Percentiles rank a stretch among this genome's conserved stretches.
Conservation (phyloP, 2,797 vertebrate genomes). For the Phalanger gymnotis region DNA sequence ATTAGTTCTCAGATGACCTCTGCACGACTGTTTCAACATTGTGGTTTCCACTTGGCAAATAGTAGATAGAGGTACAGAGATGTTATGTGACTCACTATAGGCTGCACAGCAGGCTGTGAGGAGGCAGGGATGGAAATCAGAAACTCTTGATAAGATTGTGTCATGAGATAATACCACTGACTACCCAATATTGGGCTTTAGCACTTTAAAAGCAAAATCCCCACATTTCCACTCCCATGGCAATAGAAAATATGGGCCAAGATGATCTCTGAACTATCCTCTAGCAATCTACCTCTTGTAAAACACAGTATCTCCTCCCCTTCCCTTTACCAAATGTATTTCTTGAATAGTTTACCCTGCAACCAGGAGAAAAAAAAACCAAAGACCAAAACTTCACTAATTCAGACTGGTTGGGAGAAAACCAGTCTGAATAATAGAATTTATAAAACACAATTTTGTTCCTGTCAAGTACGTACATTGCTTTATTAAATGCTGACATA, state of each 20-base stretch:
- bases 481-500: slow-evolving; percentile 62
- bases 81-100: not conserved
- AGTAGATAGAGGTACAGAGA: not conserved
- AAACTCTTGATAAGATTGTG: not conserved
- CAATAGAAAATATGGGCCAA: not conserved
- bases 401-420: not conserved
- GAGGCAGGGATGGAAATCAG: not conserved
- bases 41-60: not conserved
- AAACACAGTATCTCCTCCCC: not conserved
- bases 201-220: not conserved
- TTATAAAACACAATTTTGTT: not conserved
- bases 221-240: not conserved
- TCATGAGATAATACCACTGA: not conserved
- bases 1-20: not conserved
- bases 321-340: not conserved
- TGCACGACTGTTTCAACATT: not conserved
- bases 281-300: not conserved
- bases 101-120: not conserved
- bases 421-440: not conserved
- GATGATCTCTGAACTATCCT: not conserved
- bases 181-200: not conserved
- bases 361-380: not conserved
- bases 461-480: not conserved
- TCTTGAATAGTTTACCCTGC: not conserved
- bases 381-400: not conserved